Conservation (phyloP, 2,797 vertebrate genomes). For the Alauda arvensis region DNA sequence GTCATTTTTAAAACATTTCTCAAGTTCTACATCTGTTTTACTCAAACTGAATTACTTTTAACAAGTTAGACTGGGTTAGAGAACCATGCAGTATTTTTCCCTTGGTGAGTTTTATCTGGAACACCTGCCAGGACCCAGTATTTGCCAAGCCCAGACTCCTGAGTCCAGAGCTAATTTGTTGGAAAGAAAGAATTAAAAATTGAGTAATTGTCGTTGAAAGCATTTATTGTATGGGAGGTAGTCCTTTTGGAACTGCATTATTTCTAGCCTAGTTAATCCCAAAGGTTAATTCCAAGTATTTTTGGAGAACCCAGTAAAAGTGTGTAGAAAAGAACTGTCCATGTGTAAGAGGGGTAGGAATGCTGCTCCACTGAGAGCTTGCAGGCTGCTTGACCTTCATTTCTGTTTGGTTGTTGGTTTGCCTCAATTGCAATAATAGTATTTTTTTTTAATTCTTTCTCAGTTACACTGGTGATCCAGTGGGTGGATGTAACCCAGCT, state of each 20-base stretch:
- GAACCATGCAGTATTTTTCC: neutral
- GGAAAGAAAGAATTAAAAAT: neutral
- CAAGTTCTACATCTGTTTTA: neutral
- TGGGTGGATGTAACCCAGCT: conserved; percentile 94
- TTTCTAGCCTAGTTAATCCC: conserved; percentile 13
- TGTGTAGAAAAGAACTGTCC: neutral
- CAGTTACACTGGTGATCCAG: conserved; percentile 90
- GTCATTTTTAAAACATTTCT: neutral
- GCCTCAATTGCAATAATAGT: neutral
- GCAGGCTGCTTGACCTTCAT: neutral
- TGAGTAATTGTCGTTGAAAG: neutral
- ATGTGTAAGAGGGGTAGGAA: neutral
- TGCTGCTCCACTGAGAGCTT: neutral
- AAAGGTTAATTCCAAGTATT: neutral
- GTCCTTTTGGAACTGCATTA: neutral
- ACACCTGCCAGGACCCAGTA: neutral
- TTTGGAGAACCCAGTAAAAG: neutral
- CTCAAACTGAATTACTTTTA: neutral
- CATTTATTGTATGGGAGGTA: neutral
- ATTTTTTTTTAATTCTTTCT: neutral
- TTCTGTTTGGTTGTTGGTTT: neutral
- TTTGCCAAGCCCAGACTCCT: neutral
- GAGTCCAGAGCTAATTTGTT: neutral
- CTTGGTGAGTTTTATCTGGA: neutral
- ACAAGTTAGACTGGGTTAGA: neutral